Conservation (phyloP, 2,888 invertebrate species). For the Odontothrips loti region DNA sequence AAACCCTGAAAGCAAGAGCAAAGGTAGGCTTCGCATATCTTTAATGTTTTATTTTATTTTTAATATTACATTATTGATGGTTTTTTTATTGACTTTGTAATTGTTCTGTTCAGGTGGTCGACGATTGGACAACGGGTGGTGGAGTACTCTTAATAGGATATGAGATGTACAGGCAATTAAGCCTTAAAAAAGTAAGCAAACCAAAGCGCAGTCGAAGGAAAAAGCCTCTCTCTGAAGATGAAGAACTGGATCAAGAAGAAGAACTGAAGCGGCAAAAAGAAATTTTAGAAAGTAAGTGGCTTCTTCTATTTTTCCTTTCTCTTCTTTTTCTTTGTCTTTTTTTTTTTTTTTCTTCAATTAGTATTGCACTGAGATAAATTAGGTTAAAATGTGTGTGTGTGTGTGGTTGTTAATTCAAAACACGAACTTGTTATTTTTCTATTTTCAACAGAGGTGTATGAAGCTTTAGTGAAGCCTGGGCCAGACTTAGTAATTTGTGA, state of each 20-base stretch:
- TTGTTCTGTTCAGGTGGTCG: conserved; percentile 42
- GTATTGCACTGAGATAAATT: conserved; percentile 17
- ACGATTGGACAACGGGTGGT: conserved; percentile 80
- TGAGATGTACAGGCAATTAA: conserved; percentile 88
- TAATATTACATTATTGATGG: too few species aligned
- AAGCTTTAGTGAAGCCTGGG: conserved; percentile 82
- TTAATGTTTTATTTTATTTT: not conserved
- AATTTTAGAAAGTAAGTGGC: conserved; percentile 32
- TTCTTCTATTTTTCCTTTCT: conserved; percentile 20
- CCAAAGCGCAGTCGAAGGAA: conserved; percentile 56
- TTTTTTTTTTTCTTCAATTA: conserved; percentile 29
- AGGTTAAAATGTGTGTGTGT: too few species aligned
- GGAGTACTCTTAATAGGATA: conserved; percentile 96
- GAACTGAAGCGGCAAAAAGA: conserved; percentile 71
- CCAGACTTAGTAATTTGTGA: conserved; percentile 88
- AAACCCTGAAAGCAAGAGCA: conserved; percentile 80
- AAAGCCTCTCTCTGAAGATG: conserved; percentile 52
- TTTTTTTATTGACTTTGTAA: not conserved
- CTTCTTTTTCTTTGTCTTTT: conserved; percentile 14
- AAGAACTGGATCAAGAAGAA: conserved; percentile 50
- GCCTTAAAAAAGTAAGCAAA: conserved; percentile 68
- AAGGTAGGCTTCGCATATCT: conserved; percentile 54
- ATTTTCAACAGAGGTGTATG: conserved; percentile 63
- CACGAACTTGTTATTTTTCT: conserved; percentile 33
- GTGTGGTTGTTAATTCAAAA: not conserved